Percentiles rank a stretch among this genome's conserved stretches.
Evolutionary conservation across 2,888 invertebrate species (phyloP).

Genomic region (Scrobipalpa atriplicella): DNA sequence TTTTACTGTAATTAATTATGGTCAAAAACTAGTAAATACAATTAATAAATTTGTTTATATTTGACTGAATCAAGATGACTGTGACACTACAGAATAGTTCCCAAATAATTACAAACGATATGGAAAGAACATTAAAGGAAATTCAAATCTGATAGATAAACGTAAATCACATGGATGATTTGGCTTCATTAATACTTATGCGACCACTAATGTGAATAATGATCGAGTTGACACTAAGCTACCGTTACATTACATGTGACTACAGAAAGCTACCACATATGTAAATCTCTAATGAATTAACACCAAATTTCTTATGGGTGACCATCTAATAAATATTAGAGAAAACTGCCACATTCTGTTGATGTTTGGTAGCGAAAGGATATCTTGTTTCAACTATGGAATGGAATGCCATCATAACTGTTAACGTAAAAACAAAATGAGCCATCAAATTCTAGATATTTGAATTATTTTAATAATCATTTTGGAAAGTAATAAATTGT

Average conservation of each 20-base stretch:
- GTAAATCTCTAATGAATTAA: background rate
- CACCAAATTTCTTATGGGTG: background rate
- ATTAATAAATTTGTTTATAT: no score
- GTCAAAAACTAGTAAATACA: no score
- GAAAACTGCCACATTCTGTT: background rate
- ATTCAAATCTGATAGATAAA: background rate
- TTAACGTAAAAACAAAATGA: no score
- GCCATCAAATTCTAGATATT: no score
- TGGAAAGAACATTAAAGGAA: background rate
- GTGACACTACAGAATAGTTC: no score
- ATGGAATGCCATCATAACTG: no score
- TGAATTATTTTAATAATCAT: no score
- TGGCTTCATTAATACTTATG: constrained; percentile 1
- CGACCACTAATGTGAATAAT: background rate
- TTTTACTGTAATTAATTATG: no score
- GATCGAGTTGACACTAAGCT: background rate
- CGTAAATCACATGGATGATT: background rate
- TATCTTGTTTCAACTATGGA: no score
- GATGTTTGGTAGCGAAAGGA: background rate
- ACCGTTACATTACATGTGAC: background rate
- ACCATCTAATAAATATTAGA: background rate
- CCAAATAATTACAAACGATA: no score
- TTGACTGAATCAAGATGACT: no score
- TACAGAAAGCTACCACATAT: background rate
- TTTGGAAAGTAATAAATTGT: no score